These are phyloP conservation scores for Perizoma flavofasciatum DNA, from an alignment of 2,888 invertebrate genomes.

Conservation along the genomic window DNA sequence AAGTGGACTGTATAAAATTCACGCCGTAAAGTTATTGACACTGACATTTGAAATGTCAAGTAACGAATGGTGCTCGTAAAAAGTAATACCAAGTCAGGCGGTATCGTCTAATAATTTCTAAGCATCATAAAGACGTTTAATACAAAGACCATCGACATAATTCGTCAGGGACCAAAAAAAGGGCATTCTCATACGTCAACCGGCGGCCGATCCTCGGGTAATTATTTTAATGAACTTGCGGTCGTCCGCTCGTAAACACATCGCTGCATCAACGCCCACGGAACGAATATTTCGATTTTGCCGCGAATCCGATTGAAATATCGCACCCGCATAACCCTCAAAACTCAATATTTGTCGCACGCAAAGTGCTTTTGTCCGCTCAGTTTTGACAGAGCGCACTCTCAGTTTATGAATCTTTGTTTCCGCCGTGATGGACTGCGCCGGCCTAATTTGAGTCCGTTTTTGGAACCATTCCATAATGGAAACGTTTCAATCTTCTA, in stretches of 20 bases:
- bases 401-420: slow-evolving; percentile 40
- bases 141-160: slow-evolving; percentile 41
- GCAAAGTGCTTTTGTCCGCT: slow-evolving; percentile 36
- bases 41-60: slow-evolving; percentile 25
- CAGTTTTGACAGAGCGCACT: slow-evolving; percentile 29
- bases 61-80: slow-evolving; percentile 16
- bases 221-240: slow-evolving; percentile 66
- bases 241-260: slow-evolving; percentile 57
- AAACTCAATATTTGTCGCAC: slow-evolving; percentile 32
- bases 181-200: slow-evolving; percentile 53
- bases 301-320: slow-evolving; percentile 47
- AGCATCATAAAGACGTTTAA: slow-evolving; percentile 35
- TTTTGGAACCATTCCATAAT: slow-evolving; percentile 39
- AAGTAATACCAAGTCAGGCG: slow-evolving; percentile 20
- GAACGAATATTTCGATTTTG: slow-evolving; percentile 55
- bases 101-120: slow-evolving; percentile 37
- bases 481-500: slow-evolving; percentile 31
- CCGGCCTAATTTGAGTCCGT: slow-evolving; percentile 33
- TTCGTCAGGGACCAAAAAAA: slow-evolving; percentile 48
- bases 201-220: slow-evolving; percentile 52
- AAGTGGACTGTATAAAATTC: slow-evolving; percentile 25
- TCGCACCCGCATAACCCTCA: slow-evolving; percentile 18
- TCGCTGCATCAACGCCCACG: slow-evolving; percentile 60
- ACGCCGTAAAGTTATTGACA: slow-evolving; percentile 25
- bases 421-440: slow-evolving; percentile 26